phyloP scores from a whole-genome alignment of 2,797 vertebrate genomes.

The Sebastes trivittatus region DNA sequence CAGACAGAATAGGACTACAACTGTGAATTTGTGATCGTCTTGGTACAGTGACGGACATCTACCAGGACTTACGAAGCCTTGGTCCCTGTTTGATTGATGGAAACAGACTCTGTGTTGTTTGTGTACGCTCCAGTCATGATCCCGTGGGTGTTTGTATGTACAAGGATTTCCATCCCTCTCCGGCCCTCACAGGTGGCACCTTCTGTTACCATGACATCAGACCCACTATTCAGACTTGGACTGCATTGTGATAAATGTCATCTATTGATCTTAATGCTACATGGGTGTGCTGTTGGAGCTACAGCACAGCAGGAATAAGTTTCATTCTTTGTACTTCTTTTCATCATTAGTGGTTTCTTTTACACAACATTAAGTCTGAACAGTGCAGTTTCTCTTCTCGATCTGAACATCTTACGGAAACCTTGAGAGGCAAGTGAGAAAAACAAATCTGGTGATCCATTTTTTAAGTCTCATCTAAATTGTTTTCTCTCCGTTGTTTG shows the following conservation, averaged over 20 bases:
- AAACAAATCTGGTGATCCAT: too few species aligned
- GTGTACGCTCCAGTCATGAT: background rate
- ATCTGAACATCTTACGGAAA: background rate
- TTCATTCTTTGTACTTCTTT: background rate
- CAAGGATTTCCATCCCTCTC: constrained; percentile 8
- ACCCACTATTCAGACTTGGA: constrained; percentile 17
- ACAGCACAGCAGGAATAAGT: background rate
- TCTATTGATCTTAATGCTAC: constrained; percentile 33
- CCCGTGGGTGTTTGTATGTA: background rate
- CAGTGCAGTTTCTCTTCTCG: background rate
- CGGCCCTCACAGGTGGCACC: background rate
- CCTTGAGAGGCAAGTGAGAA: background rate
- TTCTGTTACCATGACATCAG: constrained; percentile 59
- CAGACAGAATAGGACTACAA: background rate
- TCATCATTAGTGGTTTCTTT: background rate
- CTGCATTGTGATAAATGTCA: constrained; percentile 46
- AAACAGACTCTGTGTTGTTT: background rate
- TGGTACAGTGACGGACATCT: background rate
- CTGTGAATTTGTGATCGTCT: background rate
- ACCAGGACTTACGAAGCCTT: background rate
- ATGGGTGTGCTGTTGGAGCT: constrained; percentile 1
- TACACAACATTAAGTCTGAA: background rate
- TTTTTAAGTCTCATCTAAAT: background rate
- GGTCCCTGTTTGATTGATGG: constrained; percentile 7
- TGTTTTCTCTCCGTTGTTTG: background rate